Base-by-base conservation (phyloP, 2,888 invertebrate genomes). In the Drosophila paranaensis region DNA sequence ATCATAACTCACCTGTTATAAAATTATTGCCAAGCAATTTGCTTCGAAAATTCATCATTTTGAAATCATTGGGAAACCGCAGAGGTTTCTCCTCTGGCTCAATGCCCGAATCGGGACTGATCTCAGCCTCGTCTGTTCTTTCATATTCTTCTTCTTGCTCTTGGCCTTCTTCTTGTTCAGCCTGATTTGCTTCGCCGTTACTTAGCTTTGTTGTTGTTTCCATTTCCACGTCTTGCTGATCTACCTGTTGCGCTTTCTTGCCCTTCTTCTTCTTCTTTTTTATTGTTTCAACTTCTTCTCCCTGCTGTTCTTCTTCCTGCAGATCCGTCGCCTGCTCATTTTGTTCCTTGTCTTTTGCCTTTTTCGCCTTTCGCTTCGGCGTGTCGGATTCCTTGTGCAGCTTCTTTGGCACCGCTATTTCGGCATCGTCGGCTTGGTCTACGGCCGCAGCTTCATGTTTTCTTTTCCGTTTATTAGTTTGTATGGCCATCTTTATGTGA, bases 41-140 rank as follows among this genome's bases (percentile, higher is more conserved):
- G 79, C 93, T 94, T 0, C 95, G 93, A 70, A 95, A 95, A 71
- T 94, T 93, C 91, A 94, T 94, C 66, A 95, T 93, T 89, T 95
- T 94, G 84, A 95, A 95, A 58, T 92, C 92, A 54, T 90, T 92
- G 9, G 91, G 81, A 73, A 92, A 92, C 5, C 82, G 79, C 0
- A 77, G 35, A 16, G 63, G 67, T 2, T 79, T 78, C 27, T 90
- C 82, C 11, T 89, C 91, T 1, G 79, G 84, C 25, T 88, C 90
- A 20, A 90, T 81, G 0, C 85, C 89, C 0, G 89, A 89, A 51
- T 90, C 87, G 1, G 87, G 90, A 60, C 79, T 84, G 8, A 70
- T 64, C 5, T 89, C 80, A 1, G 71, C 77, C 14, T 81, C 87
- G 25, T 73, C 70, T 5, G 16, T 37, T 13, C 51, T 35, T 9